Evolutionary conservation across 2,113 vertebrate genomes (phyloP).

Genomic region (Zeus faber): DNA sequence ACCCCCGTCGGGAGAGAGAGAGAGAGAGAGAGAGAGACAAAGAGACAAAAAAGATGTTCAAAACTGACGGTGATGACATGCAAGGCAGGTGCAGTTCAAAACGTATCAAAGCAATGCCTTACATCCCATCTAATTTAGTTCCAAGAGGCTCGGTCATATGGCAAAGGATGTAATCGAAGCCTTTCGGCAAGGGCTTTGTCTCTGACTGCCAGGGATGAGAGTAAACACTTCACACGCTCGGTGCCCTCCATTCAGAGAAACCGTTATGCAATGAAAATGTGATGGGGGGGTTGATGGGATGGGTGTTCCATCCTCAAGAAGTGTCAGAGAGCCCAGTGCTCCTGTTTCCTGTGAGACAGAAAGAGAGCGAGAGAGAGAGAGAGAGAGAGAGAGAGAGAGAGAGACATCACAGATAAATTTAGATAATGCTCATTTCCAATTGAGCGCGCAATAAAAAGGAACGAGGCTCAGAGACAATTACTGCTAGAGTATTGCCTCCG

Average conservation of each 20-base stretch:
- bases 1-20: too few species aligned
- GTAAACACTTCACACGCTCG: conserved; percentile 57
- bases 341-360: conserved; percentile 38
- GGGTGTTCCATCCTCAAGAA: conserved; percentile 48
- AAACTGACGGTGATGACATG: too few species aligned
- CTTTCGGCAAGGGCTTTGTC: conserved; percentile 38
- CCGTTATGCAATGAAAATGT: conserved; percentile 13
- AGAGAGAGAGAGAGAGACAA: too few species aligned
- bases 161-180: conserved; percentile 40
- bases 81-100: conserved; percentile 51
- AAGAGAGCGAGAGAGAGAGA: neutral
- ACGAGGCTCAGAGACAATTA: conserved; percentile 58
- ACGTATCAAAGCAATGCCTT: conserved; percentile 31
- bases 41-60: too few species aligned
- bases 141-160: conserved; percentile 24
- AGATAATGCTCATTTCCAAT: conserved; percentile 63
- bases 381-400: neutral
- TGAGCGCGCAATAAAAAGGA: conserved; percentile 46
- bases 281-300: conserved; percentile 35
- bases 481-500: conserved; percentile 34
- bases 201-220: conserved; percentile 45
- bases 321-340: conserved; percentile 45
- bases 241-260: conserved; percentile 31
- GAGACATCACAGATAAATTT: conserved; percentile 31
- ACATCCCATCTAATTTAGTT: conserved; percentile 42